A percentile compares a stretch with the other conserved stretches of the same genome.
These are phyloP conservation scores for Ceyx cyanopectus DNA, from an alignment of 2,113 vertebrate species.

Conservation along the genomic window DNA sequence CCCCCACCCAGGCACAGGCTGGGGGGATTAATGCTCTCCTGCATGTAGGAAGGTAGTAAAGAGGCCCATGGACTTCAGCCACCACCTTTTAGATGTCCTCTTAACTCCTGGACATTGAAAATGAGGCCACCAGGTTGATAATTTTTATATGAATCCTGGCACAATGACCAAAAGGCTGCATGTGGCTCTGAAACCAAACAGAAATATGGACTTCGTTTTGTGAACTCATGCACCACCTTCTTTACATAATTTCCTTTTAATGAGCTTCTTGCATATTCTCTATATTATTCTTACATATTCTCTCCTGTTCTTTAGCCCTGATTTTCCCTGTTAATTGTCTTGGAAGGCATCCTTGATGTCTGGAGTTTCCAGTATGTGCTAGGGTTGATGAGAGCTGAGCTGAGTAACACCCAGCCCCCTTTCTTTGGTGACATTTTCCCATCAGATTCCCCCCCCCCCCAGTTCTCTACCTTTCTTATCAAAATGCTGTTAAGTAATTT, in stretches of 20 bases:
- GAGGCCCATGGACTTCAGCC: background rate
- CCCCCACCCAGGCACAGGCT: rapidly evolving
- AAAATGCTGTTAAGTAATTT: background rate
- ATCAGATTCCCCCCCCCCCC: background rate
- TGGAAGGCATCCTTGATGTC: background rate
- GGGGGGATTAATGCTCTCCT: background rate
- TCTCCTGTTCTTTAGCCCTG: background rate
- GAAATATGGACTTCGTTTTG: background rate
- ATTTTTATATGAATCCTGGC: background rate
- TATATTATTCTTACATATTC: background rate
- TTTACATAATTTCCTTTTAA: background rate
- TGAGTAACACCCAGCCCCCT: background rate
- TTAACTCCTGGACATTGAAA: background rate
- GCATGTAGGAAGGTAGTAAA: background rate
- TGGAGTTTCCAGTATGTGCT: background rate
- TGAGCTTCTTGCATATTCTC: background rate
- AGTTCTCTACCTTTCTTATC: background rate
- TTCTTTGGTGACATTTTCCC: background rate
- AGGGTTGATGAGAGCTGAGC: background rate
- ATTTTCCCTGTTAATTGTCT: background rate
- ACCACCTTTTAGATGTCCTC: background rate
- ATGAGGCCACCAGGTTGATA: background rate
- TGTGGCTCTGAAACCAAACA: background rate
- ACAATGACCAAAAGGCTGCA: rapidly evolving
- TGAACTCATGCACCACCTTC: background rate